phyloP scores from a whole-genome alignment of 1,140 invertebrate genomes.

The Hydropsyche tenuis region DNA sequence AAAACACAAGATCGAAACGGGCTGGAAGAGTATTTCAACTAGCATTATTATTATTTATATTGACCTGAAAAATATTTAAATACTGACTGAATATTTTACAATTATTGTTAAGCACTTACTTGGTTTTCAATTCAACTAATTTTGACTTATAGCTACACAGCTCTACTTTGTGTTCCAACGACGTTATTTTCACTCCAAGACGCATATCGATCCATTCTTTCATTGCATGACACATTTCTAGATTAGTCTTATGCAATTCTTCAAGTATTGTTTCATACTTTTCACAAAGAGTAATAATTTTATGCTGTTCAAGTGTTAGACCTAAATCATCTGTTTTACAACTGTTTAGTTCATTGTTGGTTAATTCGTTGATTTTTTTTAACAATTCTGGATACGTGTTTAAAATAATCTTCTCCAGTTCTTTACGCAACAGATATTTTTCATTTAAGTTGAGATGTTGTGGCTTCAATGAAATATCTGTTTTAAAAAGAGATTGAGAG shows the following conservation, averaged over 20 bases:
- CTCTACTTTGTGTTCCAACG: slow-evolving; percentile 8
- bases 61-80: too few species aligned
- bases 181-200: neutral
- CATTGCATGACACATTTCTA: slow-evolving; percentile 21
- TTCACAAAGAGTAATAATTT: slow-evolving; percentile 18
- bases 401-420: slow-evolving; percentile 21
- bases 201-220: slow-evolving; percentile 34
- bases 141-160: slow-evolving; percentile 11
- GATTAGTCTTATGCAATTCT: slow-evolving; percentile 14
- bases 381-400: slow-evolving; percentile 13
- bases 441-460: neutral
- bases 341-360: slow-evolving; percentile 18
- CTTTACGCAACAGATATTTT: slow-evolving; percentile 1
- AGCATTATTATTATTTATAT: too few species aligned
- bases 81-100: slow-evolving; percentile 9
- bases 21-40: too few species aligned
- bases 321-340: neutral
- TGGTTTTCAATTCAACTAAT: slow-evolving; percentile 23
- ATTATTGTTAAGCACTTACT: slow-evolving; percentile 14
- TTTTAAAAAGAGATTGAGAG: neutral
- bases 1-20: too few species aligned
- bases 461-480: neutral
- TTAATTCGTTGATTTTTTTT: slow-evolving; percentile 4
- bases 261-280: slow-evolving; percentile 12
- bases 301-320: slow-evolving; percentile 19